These are phyloP conservation scores for Tamias sibiricus DNA, from an alignment of 2,113 vertebrate species.

Conservation along the genomic window DNA sequence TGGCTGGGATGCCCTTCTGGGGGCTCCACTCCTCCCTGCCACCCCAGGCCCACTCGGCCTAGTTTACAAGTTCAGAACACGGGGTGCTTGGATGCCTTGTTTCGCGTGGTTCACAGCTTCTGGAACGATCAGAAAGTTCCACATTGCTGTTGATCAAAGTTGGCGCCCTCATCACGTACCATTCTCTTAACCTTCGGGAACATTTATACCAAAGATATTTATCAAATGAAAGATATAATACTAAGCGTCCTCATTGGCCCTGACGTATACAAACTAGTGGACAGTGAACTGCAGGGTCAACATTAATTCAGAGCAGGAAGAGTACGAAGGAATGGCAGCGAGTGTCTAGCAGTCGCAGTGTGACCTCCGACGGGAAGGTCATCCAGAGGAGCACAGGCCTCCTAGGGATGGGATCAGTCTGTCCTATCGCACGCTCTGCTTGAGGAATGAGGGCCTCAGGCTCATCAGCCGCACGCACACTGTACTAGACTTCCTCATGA, in stretches of 20 bases:
- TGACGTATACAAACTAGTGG: neutral
- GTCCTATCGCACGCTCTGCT: neutral
- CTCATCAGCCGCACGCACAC: neutral
- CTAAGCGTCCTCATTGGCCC: neutral
- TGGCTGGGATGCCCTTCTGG: neutral
- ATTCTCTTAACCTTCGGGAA: neutral
- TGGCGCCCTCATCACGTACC: rapidly evolving
- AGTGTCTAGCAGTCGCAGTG: neutral
- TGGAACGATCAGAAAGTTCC: neutral
- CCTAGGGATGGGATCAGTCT: neutral
- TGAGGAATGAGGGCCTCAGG: neutral
- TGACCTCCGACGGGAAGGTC: neutral
- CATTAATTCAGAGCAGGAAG: neutral
- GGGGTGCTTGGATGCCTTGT: neutral
- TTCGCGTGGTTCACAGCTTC: conserved; percentile 32
- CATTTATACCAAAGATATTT: neutral
- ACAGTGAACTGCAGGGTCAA: neutral
- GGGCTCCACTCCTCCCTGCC: neutral
- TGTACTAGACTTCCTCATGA: neutral
- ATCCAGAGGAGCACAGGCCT: neutral
- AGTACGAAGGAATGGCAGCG: neutral
- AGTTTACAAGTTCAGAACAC: neutral
- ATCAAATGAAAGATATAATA: neutral
- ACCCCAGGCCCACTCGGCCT: neutral
- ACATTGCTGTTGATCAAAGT: neutral